phyloP scores from a whole-genome alignment of 2,113 vertebrate species.

The Poeciliopsis prolifica region DNA sequence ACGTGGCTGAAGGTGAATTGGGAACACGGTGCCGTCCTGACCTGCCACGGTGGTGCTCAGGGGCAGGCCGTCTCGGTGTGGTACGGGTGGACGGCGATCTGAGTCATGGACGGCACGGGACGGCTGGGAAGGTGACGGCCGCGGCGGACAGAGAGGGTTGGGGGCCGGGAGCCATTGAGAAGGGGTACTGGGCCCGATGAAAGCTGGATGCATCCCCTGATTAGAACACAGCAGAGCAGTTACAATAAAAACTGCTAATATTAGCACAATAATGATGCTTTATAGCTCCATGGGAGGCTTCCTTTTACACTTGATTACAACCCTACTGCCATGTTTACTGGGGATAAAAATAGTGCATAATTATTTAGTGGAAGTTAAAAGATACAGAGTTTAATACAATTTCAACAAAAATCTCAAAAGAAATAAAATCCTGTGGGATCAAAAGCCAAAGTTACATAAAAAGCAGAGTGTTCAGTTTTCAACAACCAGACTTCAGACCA shows the following conservation, averaged over 20 bases:
- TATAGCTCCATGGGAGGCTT: too few relatives aligned
- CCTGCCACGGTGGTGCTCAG: constrained; percentile 94
- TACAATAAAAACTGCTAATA: too few relatives aligned
- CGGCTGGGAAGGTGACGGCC: constrained; percentile 93
- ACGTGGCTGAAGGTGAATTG: background rate
- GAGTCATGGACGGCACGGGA: constrained; percentile 95
- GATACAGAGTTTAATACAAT: background rate
- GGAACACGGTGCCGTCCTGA: constrained; percentile 62
- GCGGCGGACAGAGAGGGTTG: constrained; percentile 91
- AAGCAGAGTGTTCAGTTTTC: too few relatives aligned
- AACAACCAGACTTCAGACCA: too few relatives aligned
- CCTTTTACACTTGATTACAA: too few relatives aligned
- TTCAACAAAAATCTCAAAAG: too few relatives aligned
- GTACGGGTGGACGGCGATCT: constrained; percentile 97
- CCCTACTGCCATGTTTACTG: background rate
- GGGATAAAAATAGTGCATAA: background rate
- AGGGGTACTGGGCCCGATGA: constrained; percentile 97
- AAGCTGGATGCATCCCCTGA: constrained; percentile 96
- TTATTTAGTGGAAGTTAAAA: background rate
- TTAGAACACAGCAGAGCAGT: background rate
- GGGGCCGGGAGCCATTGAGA: constrained; percentile 90
- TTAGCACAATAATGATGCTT: too few relatives aligned
- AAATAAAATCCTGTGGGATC: too few relatives aligned
- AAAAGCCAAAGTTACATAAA: too few relatives aligned
- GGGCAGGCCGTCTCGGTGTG: constrained; percentile 90